These are phyloP conservation scores for Nyctalus aviator DNA, from an alignment of 2,797 vertebrate genomes.

Conservation along the genomic window DNA sequence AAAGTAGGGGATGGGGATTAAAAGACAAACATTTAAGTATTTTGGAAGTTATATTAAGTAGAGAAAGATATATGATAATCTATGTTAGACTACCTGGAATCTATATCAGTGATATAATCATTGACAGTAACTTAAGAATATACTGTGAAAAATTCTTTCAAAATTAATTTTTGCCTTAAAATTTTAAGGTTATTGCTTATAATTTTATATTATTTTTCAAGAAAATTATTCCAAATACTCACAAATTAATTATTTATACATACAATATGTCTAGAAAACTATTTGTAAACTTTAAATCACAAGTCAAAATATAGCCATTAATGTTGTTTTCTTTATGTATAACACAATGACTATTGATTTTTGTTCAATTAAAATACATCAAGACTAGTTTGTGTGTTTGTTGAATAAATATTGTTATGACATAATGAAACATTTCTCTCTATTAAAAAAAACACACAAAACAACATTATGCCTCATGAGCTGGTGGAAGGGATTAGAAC, in stretches of 20 bases:
- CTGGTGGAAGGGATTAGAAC: not conserved
- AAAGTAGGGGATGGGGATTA: not conserved
- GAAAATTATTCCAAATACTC: not conserved
- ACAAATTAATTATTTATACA: not conserved
- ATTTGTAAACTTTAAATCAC: not conserved
- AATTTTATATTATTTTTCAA: not conserved
- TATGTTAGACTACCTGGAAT: not conserved
- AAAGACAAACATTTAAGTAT: not conserved
- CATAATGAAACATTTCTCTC: not conserved
- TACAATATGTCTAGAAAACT: not conserved
- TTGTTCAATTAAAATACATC: not conserved
- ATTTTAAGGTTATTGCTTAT: not conserved
- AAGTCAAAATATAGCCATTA: not conserved
- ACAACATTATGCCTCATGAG: not conserved
- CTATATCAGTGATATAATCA: not conserved
- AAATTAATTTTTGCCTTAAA: conserved; percentile 17
- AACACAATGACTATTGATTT: not conserved
- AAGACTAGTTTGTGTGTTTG: not conserved
- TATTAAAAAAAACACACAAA: not conserved
- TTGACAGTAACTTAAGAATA: not conserved
- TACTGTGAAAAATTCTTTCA: not conserved
- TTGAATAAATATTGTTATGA: not conserved
- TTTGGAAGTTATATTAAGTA: not conserved
- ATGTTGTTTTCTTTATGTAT: not conserved
- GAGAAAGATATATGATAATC: not conserved